Percentiles rank a stretch among this genome's conserved stretches.
phyloP scores from a whole-genome alignment of 2,113 vertebrate genomes.

The Ancistrus triradiatus region DNA sequence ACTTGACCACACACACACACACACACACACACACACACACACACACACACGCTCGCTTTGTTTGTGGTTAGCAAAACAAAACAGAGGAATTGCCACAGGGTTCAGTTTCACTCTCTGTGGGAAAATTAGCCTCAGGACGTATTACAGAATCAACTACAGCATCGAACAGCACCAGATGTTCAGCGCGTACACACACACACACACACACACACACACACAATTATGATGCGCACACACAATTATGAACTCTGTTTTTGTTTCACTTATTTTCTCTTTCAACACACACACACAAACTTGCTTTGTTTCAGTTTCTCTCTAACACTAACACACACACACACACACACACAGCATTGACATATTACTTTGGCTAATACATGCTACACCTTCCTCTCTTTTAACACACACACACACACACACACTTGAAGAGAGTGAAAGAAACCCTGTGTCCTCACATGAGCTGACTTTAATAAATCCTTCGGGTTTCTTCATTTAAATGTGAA shows the following conservation, averaged over 20 bases:
- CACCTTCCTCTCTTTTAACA: too few species aligned
- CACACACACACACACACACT: neutral
- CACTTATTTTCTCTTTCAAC: neutral
- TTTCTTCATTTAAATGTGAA: conserved; percentile 24
- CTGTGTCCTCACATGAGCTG: too few species aligned
- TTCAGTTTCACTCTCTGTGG: conserved; percentile 13
- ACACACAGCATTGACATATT: too few species aligned
- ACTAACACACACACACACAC: neutral
- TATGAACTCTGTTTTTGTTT: neutral
- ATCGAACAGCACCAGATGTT: conserved; percentile 58
- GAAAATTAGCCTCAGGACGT: conserved; percentile 31
- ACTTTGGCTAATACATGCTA: too few species aligned
- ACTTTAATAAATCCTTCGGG: too few species aligned
- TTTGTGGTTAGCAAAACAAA: conserved; percentile 34
- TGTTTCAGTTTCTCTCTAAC: neutral
- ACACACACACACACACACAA: neutral
- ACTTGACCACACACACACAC: conserved; percentile 9
- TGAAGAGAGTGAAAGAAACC: too few species aligned
- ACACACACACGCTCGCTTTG: conserved; percentile 15
- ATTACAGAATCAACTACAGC: conserved; percentile 52
- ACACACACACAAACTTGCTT: neutral
- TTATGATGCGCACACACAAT: neutral
- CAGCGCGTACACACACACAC: neutral
- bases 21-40: conserved; percentile 17
- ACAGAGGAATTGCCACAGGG: conserved; percentile 17